Conservation (phyloP, 2,797 vertebrate genomes). For the Anolis apletophallus region DNA sequence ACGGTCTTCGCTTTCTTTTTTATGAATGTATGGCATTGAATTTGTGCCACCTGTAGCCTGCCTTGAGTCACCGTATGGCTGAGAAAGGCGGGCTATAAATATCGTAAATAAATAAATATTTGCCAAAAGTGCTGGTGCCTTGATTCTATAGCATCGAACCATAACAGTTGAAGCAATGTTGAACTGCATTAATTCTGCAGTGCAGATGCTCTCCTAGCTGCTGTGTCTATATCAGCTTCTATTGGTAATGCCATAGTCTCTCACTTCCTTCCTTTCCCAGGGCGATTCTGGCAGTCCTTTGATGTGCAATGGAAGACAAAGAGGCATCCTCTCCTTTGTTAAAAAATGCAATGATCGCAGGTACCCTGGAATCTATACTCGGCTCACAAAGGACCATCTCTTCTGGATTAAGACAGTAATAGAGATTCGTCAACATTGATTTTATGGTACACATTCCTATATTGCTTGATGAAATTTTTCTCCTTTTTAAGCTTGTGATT, state of each 20-base stretch:
- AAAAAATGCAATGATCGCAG: conserved; percentile 35
- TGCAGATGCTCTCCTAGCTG: not conserved
- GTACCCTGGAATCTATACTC: conserved; percentile 71
- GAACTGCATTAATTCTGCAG: no score
- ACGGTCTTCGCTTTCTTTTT: no score
- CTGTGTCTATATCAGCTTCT: conserved; percentile 3
- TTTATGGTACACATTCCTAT: not conserved
- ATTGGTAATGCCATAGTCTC: not conserved
- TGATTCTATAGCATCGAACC: no score
- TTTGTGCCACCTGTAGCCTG: no score
- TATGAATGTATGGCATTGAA: no score
- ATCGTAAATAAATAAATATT: no score
- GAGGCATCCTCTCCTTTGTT: conserved; percentile 74
- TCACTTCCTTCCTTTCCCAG: conserved; percentile 52
- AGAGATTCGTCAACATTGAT: not conserved
- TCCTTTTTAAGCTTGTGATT: not conserved
- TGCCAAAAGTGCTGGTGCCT: no score
- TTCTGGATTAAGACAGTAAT: conserved; percentile 72
- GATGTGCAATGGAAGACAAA: conserved; percentile 61
- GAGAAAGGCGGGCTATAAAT: no score
- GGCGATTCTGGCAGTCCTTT: conserved; percentile 80
- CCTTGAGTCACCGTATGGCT: no score
- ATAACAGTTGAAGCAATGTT: no score
- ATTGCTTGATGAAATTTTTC: not conserved
- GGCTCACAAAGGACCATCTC: conserved; percentile 65